Evolutionary conservation across 2,113 vertebrate genomes (phyloP), one percentile per base, ranked within the genome.

Genomic region (Cardinalis cardinalis): DNA sequence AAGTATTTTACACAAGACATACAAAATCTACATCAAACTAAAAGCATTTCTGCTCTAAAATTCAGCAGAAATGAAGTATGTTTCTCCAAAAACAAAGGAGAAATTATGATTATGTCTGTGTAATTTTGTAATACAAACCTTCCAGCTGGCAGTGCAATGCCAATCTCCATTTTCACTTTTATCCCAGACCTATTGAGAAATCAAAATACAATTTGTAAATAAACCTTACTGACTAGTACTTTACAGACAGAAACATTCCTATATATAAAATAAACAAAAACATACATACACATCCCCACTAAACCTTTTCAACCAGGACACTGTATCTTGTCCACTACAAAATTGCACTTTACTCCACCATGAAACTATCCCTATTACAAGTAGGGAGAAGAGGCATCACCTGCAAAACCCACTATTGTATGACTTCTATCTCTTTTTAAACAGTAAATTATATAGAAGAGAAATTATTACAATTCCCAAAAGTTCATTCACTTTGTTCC

Each of bases 61-160:
- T 14, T 44, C 61, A 68, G 48, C 4, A 60, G 70, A 87, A 83
- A 32, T 17, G 3, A 87, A 41, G 8, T 5, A 32, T 2, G 4
- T 34, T 70, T 49, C 41, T 49, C 65, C 21, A 76, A 71, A 93
- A 81, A 23, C 12, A 34, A 79, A 71, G 11, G 9, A 69, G 14
- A 51, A 72, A 51, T 49, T 4, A 75, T 1, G 2, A 32, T 36
- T 49, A 29, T 12, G 36, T 52, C 28, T n/a, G 31, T 24, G 28
- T 40, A 21, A 80, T 6, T 41, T 69, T 69, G 38, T 38, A 38
- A 79, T 46, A 93, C 95, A 96, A 88, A 99, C 99, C 99, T 99
- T 99, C 99, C 99, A 99, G 94, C 99, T 99, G 46, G 99, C 99
- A 18, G 99, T 99, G 94, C 99, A 99, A 79, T 98, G 98, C 99